Evolutionary conservation across 2,888 invertebrate species (phyloP).

Genomic region (Cecidostiba fungosa): DNA sequence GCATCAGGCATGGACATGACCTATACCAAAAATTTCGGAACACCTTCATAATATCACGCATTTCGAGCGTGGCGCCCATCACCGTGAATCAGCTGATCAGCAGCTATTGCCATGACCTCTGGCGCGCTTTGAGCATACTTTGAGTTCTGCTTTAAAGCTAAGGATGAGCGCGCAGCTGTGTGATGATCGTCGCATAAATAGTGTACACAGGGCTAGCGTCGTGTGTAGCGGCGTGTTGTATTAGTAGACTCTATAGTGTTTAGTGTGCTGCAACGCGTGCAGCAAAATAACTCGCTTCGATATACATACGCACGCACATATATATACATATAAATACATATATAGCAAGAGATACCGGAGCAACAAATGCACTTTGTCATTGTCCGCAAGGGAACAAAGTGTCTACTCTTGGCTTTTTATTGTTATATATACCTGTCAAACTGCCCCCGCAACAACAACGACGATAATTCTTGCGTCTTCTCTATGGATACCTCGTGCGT

Average conservation of each 20-base stretch:
- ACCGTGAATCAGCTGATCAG: background rate
- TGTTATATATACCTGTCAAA: too few relatives aligned
- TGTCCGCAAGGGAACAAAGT: background rate
- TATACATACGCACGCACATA: background rate
- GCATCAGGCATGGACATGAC: too few relatives aligned
- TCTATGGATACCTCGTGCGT: background rate
- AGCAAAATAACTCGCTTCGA: background rate
- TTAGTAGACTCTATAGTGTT: background rate
- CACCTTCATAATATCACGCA: background rate
- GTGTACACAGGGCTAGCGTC: too few relatives aligned
- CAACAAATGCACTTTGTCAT: conserved; percentile 10
- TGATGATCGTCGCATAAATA: too few relatives aligned
- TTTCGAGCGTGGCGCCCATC: background rate
- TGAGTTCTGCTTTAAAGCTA: too few relatives aligned
- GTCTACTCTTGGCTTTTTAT: background rate
- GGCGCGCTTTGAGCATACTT: background rate
- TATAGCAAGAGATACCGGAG: background rate
- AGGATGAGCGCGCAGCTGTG: too few relatives aligned
- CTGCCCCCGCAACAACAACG: too few relatives aligned
- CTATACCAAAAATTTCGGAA: background rate
- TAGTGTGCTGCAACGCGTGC: background rate
- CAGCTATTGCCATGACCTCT: conserved; percentile 9
- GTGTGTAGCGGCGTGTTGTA: background rate
- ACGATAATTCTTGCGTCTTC: too few relatives aligned
- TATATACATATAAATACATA: background rate